These are phyloP conservation scores for Stichopus horrens DNA, from an alignment of 53 echinoderm and acorn worm species.

Conservation along the genomic window DNA sequence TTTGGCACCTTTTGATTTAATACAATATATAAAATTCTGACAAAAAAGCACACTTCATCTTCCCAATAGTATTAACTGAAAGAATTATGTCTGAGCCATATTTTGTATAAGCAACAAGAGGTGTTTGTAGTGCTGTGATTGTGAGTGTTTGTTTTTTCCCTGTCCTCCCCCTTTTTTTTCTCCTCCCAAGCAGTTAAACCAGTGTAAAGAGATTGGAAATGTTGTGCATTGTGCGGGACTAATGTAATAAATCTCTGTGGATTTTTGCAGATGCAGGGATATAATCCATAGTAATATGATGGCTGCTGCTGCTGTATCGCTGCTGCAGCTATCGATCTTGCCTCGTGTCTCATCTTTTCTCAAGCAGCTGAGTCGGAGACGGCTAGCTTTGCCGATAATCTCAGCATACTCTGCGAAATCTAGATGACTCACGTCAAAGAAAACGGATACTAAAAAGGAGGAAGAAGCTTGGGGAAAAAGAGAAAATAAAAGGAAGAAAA, in stretches of 20 bases:
- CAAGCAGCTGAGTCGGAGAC: background rate
- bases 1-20: background rate
- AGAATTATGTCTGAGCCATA: background rate
- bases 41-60: background rate
- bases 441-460: background rate
- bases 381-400: background rate
- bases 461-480: too few relatives aligned
- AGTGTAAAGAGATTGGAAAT: background rate
- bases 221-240: background rate
- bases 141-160: too few relatives aligned
- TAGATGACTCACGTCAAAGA: background rate
- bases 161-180: background rate
- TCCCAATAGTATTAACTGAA: background rate
- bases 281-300: background rate
- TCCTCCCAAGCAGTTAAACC: background rate
- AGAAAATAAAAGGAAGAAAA: too few relatives aligned
- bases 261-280: background rate
- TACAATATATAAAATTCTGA: background rate
- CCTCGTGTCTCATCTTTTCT: background rate
- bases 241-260: background rate
- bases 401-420: background rate
- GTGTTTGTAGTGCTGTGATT: background rate
- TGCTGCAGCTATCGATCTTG: background rate
- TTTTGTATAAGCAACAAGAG: background rate
- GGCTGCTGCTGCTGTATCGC: background rate